Evolutionary conservation across 2,888 invertebrate species (phyloP).

Genomic region (Ophonus ardosiacus): DNA sequence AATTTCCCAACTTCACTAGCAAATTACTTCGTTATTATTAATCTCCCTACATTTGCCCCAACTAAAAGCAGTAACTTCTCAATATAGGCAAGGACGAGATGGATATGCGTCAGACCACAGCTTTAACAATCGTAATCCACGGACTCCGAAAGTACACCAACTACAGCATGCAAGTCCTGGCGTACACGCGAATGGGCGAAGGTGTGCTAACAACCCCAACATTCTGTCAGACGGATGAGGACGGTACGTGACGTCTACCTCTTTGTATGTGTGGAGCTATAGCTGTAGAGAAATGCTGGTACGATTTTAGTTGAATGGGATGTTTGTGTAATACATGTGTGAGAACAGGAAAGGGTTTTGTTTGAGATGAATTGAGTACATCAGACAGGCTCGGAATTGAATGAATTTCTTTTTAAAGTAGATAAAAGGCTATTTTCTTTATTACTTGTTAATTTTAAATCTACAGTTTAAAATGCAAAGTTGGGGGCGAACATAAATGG

Average conservation of each 20-base stretch:
- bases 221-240: constrained; percentile 88
- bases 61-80: constrained; percentile 64
- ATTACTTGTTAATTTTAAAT: no score
- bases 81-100: constrained; percentile 77
- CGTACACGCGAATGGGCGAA: constrained; percentile 88
- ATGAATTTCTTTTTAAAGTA: no score
- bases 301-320: constrained; percentile 11
- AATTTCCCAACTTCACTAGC: not conserved
- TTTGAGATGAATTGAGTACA: constrained; percentile 6
- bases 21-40: not conserved
- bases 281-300: not conserved
- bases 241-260: constrained; percentile 76
- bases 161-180: constrained; percentile 88
- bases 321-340: not conserved
- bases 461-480: no score
- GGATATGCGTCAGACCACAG: constrained; percentile 82
- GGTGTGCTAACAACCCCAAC: constrained; percentile 83
- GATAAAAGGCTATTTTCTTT: no score
- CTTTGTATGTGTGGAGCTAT: not conserved
- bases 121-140: constrained; percentile 83
- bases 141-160: constrained; percentile 87
- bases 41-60: not conserved
- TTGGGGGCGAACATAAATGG: no score
- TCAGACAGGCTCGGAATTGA: not conserved
- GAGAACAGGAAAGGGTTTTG: constrained; percentile 28